phyloP scores from a whole-genome alignment of 1,140 invertebrate species.

The Drosophila bipectinata region DNA sequence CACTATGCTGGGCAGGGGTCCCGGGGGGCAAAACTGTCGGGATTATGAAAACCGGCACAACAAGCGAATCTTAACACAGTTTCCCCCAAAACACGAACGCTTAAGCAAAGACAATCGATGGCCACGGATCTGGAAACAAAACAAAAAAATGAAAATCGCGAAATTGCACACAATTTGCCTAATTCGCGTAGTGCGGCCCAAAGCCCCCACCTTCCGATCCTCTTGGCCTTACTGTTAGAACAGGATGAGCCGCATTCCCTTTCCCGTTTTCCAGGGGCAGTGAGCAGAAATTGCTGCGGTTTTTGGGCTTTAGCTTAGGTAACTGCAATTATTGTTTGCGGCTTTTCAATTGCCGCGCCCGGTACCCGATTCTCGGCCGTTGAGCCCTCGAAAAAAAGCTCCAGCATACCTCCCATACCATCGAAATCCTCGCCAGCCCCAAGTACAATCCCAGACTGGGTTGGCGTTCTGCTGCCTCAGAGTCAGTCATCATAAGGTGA shows the following conservation, averaged over 20 bases:
- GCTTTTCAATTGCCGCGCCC: conserved; percentile 73
- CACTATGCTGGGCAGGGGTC: conserved; percentile 24
- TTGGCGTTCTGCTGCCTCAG: conserved; percentile 32
- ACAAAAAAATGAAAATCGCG: conserved; percentile 20
- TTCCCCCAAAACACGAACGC: conserved; percentile 39
- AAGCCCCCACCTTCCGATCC: background rate
- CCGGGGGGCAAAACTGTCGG: conserved; percentile 3
- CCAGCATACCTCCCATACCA: background rate
- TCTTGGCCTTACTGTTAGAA: conserved; percentile 11
- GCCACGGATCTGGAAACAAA: conserved; percentile 29
- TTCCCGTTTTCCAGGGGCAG: conserved; percentile 51
- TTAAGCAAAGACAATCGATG: conserved; percentile 72
- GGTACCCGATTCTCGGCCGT: conserved; percentile 9
- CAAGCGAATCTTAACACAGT: conserved; percentile 68
- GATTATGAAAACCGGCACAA: conserved; percentile 61
- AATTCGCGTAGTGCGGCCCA: conserved; percentile 52
- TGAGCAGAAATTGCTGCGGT: conserved; percentile 64
- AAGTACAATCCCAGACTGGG: conserved; percentile 24
- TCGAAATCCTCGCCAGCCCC: background rate
- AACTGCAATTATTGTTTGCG: conserved; percentile 81
- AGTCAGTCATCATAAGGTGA: conserved; percentile 82
- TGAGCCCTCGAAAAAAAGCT: background rate
- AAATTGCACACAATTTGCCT: conserved; percentile 80
- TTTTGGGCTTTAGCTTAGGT: conserved; percentile 56
- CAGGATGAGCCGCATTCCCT: conserved; percentile 71